Base-by-base conservation (phyloP, 1,140 invertebrate species). In the Drosophila sulfurigaster region DNA sequence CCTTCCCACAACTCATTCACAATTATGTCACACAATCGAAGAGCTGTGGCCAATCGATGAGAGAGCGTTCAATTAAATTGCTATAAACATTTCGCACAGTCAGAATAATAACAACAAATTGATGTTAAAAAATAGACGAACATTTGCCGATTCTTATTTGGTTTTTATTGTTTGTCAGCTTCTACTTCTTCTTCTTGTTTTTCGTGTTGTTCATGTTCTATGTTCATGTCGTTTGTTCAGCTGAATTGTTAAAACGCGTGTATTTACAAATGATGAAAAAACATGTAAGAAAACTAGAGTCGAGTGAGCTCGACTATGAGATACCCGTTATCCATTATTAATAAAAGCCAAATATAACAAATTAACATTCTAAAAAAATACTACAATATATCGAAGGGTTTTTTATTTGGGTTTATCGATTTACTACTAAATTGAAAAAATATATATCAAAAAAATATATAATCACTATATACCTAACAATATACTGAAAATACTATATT, bases 61-160 rank as follows among this genome's bases (percentile, higher is more conserved):
- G 74, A 75, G 78, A 59, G 11, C 46, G 13, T n/a, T 41, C 76
- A 83, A 82, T 82, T 79, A 66, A 83, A 43, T 60, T 32, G 38
- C 59, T 65, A 64, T 68, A 48, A 60, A 46, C 57, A 63, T 35
- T 72, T 67, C 51, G 60, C 78, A 66, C 46, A 45, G 67, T 60
- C 58, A 67, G 68, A 60, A 75, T 46, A 78, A 74, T 59, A 76
- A 81, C 67, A 73, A 63, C 10, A 41, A 67, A 51, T 30, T 28
- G 43, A 52, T 20, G 32, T 6, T 25, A 70, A 25, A 60, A 46
- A 5, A 28, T 43, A 49, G 63, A 45, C 52, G 16, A 66, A 32
- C 54, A 48, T 67, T 67, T 54, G 48, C 35, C 32, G 63, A 59
- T 52, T 73, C 25, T 25, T 56, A 56, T 25, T 41, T 41, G 41